Base-by-base conservation (phyloP, 2,797 vertebrate genomes). In the Arnoldichthys spilopterus region DNA sequence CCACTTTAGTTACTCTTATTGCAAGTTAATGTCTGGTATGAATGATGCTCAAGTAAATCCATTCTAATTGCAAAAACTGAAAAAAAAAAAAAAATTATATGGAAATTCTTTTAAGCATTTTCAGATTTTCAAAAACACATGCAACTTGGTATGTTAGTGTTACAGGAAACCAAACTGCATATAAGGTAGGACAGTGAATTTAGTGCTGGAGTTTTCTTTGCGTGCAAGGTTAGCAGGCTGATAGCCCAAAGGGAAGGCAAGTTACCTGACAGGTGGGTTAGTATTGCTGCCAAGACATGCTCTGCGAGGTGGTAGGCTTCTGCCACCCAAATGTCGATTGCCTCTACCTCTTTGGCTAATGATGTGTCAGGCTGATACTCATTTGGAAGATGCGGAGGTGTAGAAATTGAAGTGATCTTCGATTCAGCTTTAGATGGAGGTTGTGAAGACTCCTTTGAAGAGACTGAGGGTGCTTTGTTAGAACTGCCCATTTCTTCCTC, bases 201-300 rank as follows among this genome's bases (percentile, higher is more conserved):
- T 76, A 73, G 79, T 81, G 80, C 79, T 75, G n/a, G 45, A 47
- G 74, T 71, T 58, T 77, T 86, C 76, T 70, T 74, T 92, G 89
- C 71, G 84, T 92, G 88, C 85, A 81, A 73, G 84, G 87, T 90
- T 89, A 92, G 91, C 86, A 91, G 91, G 90, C 88, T 83, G 86
- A 89, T 70, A 80, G 90, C 90, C 89, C 81, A 84, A 84, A 88
- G 82, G 79, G 83, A 89, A 87, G 78, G 84, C 47, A 56, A 59
- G 82, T 95, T 95, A 95, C 94, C 94, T 95, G 94, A 92, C 86
- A 94, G 85, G 91, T 93, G 92, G 85, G 92, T 95, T 94, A 95
- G 92, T 94, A 95, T 90, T 89, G 92, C 90, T 89, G 92, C 91
- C 93, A 95, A 93, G 86, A 93, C 93, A 94, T 94, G 94, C 92